Percentiles rank a stretch among this genome's conserved stretches.
Conservation (phyloP, 2,888 invertebrate species). For the Cryptosula pallasiana region DNA sequence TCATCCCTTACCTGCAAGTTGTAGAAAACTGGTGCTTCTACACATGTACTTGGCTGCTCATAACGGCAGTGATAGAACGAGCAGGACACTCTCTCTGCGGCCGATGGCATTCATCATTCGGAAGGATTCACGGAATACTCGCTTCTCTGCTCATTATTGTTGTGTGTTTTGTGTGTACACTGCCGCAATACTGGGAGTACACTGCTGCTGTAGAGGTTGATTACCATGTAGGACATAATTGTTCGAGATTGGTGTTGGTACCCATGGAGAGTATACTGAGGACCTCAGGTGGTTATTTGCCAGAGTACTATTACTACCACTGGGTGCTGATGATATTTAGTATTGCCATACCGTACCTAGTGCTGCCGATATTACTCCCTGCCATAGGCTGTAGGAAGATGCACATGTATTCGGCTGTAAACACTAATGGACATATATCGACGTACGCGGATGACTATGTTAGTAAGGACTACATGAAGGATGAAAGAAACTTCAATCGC, state of each 20-base stretch:
- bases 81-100: slow-evolving; percentile 19
- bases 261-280: neutral
- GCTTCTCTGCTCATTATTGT: slow-evolving; percentile 12
- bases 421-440: neutral
- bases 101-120: slow-evolving; percentile 10
- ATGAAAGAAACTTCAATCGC: slow-evolving; percentile 40
- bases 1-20: neutral
- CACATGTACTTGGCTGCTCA: slow-evolving; percentile 44
- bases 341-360: slow-evolving; percentile 10
- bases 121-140: slow-evolving; percentile 1
- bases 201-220: slow-evolving; percentile 29
- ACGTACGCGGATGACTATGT: slow-evolving; percentile 8
- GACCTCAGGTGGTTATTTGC: neutral
- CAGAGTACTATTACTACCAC: slow-evolving; percentile 14
- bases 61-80: slow-evolving; percentile 44
- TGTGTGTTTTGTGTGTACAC: slow-evolving; percentile 43
- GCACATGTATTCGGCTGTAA: slow-evolving; percentile 16
- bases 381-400: slow-evolving; percentile 8
- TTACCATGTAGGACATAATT: slow-evolving; percentile 28
- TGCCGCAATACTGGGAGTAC: slow-evolving; percentile 49
- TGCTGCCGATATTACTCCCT: slow-evolving; percentile 21
- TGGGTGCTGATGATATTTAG: slow-evolving; percentile 21
- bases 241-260: neutral
- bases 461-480: slow-evolving; percentile 36
- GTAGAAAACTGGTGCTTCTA: slow-evolving; percentile 44